Conservation (phyloP, 2,888 invertebrate species). For the Elmis aenea region DNA sequence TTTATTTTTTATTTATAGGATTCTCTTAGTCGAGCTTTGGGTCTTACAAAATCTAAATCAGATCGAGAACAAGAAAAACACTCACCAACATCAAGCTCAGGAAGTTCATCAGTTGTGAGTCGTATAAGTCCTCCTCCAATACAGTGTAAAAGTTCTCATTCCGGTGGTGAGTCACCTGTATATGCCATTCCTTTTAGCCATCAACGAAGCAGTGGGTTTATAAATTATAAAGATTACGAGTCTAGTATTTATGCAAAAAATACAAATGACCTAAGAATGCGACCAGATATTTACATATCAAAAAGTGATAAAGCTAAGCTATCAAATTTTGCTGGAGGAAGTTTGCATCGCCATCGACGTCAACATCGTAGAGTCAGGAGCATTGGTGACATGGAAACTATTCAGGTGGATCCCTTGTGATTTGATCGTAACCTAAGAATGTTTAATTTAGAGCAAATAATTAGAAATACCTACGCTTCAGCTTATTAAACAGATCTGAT, state of each 20-base stretch:
- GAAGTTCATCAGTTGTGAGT: conserved; percentile 56
- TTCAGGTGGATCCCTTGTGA: conserved; percentile 42
- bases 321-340: conserved; percentile 47
- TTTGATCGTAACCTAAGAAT: no score
- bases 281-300: conserved; percentile 14
- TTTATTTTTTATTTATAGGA: conserved; percentile 52
- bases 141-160: conserved; percentile 47
- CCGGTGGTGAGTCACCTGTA: conserved; percentile 42
- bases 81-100: conserved; percentile 64
- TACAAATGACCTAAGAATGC: conserved; percentile 12
- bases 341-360: conserved; percentile 49
- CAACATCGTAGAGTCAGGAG: conserved; percentile 64
- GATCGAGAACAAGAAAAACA: conserved; percentile 49
- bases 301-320: conserved; percentile 10
- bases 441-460: no score
- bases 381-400: conserved; percentile 68
- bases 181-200: conserved; percentile 38
- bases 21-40: conserved; percentile 67
- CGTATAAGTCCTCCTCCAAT: conserved; percentile 49
- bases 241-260: conserved; percentile 12
- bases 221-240: conserved; percentile 5
- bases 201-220: conserved; percentile 8
- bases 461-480: no score
- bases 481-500: no score
- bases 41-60: conserved; percentile 51